Conservation (phyloP, 2,797 vertebrate genomes). For the Alcedo atthis region DNA sequence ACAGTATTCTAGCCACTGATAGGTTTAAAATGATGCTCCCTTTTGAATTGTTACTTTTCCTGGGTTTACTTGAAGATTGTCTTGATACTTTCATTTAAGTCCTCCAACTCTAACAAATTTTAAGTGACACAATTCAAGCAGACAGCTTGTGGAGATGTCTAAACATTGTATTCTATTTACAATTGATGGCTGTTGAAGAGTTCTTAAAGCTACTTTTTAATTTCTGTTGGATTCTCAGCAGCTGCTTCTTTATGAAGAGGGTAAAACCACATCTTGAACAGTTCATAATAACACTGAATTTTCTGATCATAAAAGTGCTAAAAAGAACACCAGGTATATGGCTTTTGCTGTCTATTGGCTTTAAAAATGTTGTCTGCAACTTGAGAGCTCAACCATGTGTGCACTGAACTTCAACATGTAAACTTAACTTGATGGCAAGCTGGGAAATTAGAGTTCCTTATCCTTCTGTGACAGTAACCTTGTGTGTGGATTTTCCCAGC, state of each 20-base stretch:
- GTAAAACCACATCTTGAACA: neutral
- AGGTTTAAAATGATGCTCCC: neutral
- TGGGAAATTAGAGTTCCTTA: neutral
- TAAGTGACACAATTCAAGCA: neutral
- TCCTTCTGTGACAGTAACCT: neutral
- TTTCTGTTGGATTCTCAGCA: neutral
- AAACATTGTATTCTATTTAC: neutral
- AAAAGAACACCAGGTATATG: neutral
- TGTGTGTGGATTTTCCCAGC: neutral
- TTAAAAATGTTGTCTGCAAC: neutral
- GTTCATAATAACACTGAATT: neutral
- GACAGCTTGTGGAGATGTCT: neutral
- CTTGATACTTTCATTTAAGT: neutral
- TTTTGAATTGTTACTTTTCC: neutral
- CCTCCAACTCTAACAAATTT: neutral
- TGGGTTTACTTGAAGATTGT: neutral
- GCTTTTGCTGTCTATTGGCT: neutral
- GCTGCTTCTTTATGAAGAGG: neutral
- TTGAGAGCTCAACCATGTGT: neutral
- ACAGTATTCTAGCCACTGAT: neutral
- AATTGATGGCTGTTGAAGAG: neutral
- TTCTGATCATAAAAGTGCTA: neutral
- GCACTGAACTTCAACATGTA: neutral
- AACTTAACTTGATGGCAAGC: neutral
- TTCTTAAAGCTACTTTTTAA: neutral